These are phyloP conservation scores for Camptogramma bilineatum DNA, from an alignment of 2,888 invertebrate genomes.

Conservation along the genomic window DNA sequence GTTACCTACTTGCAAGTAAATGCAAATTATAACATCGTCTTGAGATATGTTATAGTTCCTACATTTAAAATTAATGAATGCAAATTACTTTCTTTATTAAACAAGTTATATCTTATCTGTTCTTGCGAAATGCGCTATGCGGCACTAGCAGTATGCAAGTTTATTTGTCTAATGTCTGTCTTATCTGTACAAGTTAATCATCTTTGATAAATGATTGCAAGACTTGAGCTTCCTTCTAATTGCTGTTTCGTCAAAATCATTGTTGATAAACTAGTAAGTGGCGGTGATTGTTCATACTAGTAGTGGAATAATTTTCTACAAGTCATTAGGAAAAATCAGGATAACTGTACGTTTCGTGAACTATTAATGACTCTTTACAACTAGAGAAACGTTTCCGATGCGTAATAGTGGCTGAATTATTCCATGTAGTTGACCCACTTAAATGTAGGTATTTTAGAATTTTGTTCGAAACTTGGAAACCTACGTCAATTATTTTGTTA, in stretches of 20 bases:
- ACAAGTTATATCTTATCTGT: slow-evolving; percentile 30
- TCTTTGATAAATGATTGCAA: slow-evolving; percentile 46
- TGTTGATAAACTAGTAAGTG: slow-evolving; percentile 17
- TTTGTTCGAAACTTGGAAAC: background rate
- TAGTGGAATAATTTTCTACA: slow-evolving; percentile 27
- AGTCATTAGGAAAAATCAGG: slow-evolving; percentile 21
- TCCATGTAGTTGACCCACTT: background rate
- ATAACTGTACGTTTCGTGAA: slow-evolving; percentile 12
- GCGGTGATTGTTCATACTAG: slow-evolving; percentile 13
- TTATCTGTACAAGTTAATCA: slow-evolving; percentile 49
- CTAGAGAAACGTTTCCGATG: background rate
- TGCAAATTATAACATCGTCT: too few relatives aligned
- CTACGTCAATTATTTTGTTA: too few relatives aligned
- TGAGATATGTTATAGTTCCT: background rate
- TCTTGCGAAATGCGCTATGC: slow-evolving; percentile 40
- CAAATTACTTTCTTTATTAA: slow-evolving; percentile 26
- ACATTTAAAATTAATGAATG: slow-evolving; percentile 3
- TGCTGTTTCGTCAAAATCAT: slow-evolving; percentile 24
- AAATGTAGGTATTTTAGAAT: background rate
- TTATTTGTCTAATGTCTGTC: slow-evolving; percentile 44
- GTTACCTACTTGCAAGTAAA: too few relatives aligned
- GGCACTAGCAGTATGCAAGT: slow-evolving; percentile 33
- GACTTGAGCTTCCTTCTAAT: slow-evolving; percentile 32
- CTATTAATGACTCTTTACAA: background rate
- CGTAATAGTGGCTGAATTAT: background rate